Evolutionary conservation across 2,113 vertebrate genomes (phyloP), one percentile per base, ranked within the genome.

Genomic region (Ammodytes dubius): DNA sequence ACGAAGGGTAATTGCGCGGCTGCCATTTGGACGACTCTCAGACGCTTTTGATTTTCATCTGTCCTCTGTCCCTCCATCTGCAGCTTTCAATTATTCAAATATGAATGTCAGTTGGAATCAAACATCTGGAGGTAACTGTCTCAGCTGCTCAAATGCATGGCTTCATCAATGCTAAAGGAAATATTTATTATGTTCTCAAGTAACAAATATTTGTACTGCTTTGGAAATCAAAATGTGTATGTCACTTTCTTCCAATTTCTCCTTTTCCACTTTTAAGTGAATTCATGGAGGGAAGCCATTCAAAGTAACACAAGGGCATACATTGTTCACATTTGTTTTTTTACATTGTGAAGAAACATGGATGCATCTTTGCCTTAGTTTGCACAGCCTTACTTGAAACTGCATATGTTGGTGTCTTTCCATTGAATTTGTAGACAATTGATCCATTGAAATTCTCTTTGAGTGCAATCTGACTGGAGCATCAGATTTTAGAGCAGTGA

Each of bases 11-110:
- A 87, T 81, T 81, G 75, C 19, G 4, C 4, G 50, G 53, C 78
- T 74, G 81, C 84, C 78, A 74, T 82, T 88, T 86, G 88, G 81
- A 84, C 46, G 45, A 8, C 70, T 70, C 58, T 83, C 67, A 71
- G 70, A 60, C 47, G 6, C 72, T 87, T 78, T 27, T 74, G 46
- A 61, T 79, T 86, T 67, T 67, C 70, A 72, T 78, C 70, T 40
- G 70, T 76, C 76, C 76, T 77, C 72, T 1, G 58, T 80, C 63
- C 69, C 47, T 83, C 76, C 74, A 75, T 81, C 66, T 79, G 82
- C 79, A 81, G 76, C 75, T 63, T 67, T 85, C 82, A 85, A 79
- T 82, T 77, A 85, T 12, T 0, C 50, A 65, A 50, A 37, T 56
- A 75, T 43, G 39, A 72, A 81, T 70, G 17, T 4, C 6, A 27